A percentile compares a stretch with the other conserved stretches of the same genome.
These are phyloP conservation scores for Coelinius sp. DNA, from an alignment of 2,888 invertebrate species.

Conservation along the genomic window DNA sequence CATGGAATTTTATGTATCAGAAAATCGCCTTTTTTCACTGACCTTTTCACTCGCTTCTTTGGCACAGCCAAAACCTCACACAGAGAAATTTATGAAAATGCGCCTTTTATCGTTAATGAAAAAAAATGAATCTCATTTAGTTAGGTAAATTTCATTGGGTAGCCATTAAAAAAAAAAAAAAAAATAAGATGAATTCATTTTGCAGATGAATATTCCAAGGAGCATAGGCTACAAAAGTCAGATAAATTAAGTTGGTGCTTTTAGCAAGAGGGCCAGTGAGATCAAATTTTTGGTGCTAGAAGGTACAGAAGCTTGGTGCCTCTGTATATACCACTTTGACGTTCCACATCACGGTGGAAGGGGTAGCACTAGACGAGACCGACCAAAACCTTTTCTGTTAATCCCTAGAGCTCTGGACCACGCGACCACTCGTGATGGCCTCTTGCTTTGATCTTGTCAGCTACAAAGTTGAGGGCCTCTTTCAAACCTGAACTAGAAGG, in stretches of 20 bases:
- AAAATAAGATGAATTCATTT: background rate
- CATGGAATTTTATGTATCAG: constrained; percentile 19
- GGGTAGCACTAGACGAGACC: constrained; percentile 9
- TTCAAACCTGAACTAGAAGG: constrained; percentile 44
- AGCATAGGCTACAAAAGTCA: background rate
- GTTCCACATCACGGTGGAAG: constrained; percentile 27
- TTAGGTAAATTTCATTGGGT: background rate
- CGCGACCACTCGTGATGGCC: constrained; percentile 44
- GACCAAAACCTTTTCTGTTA: constrained; percentile 21
- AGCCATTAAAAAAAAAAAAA: background rate
- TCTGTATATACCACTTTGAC: constrained; percentile 15
- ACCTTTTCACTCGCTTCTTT: background rate
- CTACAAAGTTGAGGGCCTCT: constrained; percentile 51
- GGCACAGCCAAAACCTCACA: constrained; percentile 5
- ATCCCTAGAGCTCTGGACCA: constrained; percentile 41
- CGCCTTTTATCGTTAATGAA: too few relatives aligned
- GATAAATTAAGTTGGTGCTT: constrained; percentile 15
- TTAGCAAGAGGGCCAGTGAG: constrained; percentile 8
- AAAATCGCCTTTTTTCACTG: background rate
- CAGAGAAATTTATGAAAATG: background rate
- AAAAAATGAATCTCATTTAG: background rate
- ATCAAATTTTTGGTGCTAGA: constrained; percentile 31
- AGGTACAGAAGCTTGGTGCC: constrained; percentile 39
- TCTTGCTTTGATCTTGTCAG: constrained; percentile 63
- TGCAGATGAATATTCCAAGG: constrained; percentile 7